Evolutionary conservation across 2,888 invertebrate genomes (phyloP), one percentile per base, ranked within the genome.

Genomic region (Eupeodes luniger): DNA sequence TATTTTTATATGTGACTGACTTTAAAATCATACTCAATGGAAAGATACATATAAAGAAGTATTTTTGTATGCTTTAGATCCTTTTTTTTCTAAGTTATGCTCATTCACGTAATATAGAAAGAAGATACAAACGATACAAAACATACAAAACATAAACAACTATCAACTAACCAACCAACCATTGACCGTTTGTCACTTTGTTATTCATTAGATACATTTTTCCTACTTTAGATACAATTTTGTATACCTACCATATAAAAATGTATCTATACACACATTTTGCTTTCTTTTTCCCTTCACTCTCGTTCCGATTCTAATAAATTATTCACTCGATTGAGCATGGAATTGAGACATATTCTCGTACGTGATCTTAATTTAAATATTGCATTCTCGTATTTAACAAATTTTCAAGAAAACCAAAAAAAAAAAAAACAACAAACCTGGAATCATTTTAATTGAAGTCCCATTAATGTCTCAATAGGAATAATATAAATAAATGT

Each of bases 271-370:
- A 27, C 27, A 27, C 27, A 27, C 66, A 61, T 77, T 40, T 44
- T 40, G 19, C 64, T 55, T 34, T 19, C 14, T 34, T 49, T 9
- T 55, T 27, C 51, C 12, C 47, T 19, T 27, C 44, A 19, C 19
- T 55, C 12, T 72, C 57, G 9, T 72, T 72, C 36, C 64, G 70
- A 76, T 80, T 74, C 59, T 75, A 78, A 88, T 88, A 88, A 88
- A 84, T 88, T 88, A 88, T 88, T 84, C 88, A 84, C 78, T 84
- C 81, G 69, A 88, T 85, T 85, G 84, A 88, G 78, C 88, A 84
- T 67, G 81, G 81, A 84, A 88, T 88, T 88, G 81, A 88, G 88
- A 88, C 84, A 85, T 84, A 81, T 88, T 74, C 84, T 44, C 55
- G 78, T 84, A 85, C 87, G 87, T 88, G 84, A 72, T 75, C 67